Conservation (phyloP, 2,113 vertebrate genomes). For the Podiceps cristatus region DNA sequence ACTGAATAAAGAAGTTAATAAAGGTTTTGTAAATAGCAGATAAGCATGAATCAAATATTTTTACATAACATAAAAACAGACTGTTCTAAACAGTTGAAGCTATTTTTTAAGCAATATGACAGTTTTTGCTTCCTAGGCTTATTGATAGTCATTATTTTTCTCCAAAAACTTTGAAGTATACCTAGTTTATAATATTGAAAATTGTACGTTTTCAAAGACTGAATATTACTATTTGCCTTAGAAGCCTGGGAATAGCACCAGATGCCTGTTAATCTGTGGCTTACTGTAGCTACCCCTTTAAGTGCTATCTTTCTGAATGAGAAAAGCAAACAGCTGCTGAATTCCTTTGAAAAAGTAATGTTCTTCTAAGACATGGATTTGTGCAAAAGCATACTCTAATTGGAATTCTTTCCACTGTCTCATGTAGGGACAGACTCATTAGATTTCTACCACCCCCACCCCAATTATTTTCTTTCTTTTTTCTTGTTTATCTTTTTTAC, state of each 20-base stretch:
- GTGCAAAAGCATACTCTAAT: not conserved
- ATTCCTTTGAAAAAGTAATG: not conserved
- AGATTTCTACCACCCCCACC: not conserved
- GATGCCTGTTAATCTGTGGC: not conserved
- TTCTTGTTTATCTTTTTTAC: not conserved
- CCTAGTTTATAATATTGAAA: not conserved
- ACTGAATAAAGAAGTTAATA: constrained; percentile 18
- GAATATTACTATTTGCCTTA: not conserved
- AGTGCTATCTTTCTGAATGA: constrained; percentile 29
- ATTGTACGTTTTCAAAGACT: not conserved
- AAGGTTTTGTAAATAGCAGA: constrained; percentile 21
- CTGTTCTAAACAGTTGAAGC: not conserved
- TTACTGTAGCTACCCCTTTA: not conserved
- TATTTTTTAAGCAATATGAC: not conserved
- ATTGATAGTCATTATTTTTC: not conserved
- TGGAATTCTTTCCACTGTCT: not conserved
- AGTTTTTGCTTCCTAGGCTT: not conserved
- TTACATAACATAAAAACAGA: not conserved
- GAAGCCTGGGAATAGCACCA: constrained; percentile 24
- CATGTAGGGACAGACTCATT: not conserved
- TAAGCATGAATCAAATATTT: not conserved
- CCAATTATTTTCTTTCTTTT: rapidly evolving
- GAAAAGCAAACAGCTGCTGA: constrained; percentile 32
- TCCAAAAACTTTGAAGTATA: not conserved
- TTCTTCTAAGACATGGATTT: not conserved